phyloP scores from a whole-genome alignment of 2,888 invertebrate species.

The Hyalella azteca region DNA sequence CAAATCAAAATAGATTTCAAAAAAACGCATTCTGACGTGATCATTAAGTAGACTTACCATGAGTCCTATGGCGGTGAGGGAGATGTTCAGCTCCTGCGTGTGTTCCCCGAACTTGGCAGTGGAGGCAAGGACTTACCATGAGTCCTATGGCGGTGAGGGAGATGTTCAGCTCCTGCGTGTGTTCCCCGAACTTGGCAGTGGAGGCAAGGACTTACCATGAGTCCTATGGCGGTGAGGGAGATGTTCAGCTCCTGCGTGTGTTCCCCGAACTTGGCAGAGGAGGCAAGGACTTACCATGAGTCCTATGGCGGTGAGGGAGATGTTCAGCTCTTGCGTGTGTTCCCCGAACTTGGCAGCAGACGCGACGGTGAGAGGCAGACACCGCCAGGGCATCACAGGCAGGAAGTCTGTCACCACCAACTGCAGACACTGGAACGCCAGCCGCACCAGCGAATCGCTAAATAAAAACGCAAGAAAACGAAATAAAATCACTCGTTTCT shows the following conservation, averaged over 20 bases:
- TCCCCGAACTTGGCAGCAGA: conserved; percentile 95
- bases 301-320: conserved; percentile 94
- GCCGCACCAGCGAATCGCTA: conserved; percentile 87
- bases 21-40: too few species aligned
- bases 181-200: conserved; percentile 93
- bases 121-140: conserved; percentile 81
- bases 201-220: conserved; percentile 90
- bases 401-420: conserved; percentile 93
- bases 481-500: too few species aligned
- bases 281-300: conserved; percentile 89
- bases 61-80: conserved; percentile 92
- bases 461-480: too few species aligned
- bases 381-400: conserved; percentile 88
- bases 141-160: conserved; percentile 95
- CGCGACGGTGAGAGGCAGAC: conserved; percentile 86
- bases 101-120: conserved; percentile 96
- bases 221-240: conserved; percentile 92
- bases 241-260: conserved; percentile 97
- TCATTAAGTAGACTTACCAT: conserved; percentile 96
- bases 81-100: conserved; percentile 95
- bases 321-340: conserved; percentile 95
- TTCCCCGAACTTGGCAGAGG: conserved; percentile 94
- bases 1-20: too few species aligned
- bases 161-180: conserved; percentile 95
- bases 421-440: conserved; percentile 95